Evolutionary conservation across 2,113 vertebrate species (phyloP).

Genomic region (Stomatorhinus ivindoensis): DNA sequence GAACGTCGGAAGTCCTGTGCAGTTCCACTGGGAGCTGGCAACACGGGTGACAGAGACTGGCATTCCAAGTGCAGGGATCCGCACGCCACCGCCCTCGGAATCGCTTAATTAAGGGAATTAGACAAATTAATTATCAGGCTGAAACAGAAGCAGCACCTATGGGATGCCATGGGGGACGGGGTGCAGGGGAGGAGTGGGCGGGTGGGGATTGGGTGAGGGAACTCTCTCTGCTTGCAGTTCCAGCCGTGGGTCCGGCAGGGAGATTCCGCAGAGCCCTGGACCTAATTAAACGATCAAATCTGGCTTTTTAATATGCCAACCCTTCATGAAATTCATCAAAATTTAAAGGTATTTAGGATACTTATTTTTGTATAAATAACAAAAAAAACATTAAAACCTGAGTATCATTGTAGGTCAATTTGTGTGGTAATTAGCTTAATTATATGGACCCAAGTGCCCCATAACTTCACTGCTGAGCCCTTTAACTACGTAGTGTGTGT

Average conservation of each 20-base stretch:
- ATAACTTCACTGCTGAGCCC: background rate
- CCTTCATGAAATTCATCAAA: background rate
- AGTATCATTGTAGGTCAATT: background rate
- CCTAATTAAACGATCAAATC: background rate
- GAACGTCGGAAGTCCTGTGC: background rate
- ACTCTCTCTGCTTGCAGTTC: background rate
- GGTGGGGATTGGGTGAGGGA: no score
- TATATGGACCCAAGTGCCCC: background rate
- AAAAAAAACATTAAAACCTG: background rate
- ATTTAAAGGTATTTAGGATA: background rate
- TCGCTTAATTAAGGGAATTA: background rate
- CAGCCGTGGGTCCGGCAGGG: background rate
- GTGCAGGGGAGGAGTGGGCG: no score
- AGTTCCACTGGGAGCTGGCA: background rate
- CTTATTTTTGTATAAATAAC: background rate
- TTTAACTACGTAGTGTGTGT: background rate
- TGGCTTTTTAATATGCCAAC: background rate
- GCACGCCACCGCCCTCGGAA: background rate
- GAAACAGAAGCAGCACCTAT: background rate
- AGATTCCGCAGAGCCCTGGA: background rate
- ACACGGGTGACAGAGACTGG: background rate
- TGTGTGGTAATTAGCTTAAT: background rate
- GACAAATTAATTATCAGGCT: background rate
- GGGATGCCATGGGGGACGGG: background rate
- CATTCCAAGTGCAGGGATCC: background rate